Evolutionary conservation across 2,888 invertebrate genomes (phyloP).

Genomic region (Calameuta filiformis): DNA sequence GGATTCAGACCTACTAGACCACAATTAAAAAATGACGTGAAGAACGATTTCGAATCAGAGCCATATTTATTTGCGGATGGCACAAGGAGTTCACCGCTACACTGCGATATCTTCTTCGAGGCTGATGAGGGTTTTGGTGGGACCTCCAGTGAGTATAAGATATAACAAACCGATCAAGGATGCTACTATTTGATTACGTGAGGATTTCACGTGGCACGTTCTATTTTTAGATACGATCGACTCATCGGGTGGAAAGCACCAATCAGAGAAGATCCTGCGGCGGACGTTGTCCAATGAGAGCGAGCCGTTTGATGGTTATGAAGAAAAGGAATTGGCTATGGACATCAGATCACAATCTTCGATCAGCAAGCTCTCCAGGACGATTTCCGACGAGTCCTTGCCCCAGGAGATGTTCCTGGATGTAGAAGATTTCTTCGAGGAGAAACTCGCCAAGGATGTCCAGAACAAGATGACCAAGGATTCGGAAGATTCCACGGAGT

Average conservation of each 20-base stretch:
- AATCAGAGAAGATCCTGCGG: conserved; percentile 35
- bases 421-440: conserved; percentile 39
- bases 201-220: conserved; percentile 2
- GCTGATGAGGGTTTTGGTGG: conserved; percentile 22
- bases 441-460: conserved; percentile 33
- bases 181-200: background rate
- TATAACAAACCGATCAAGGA: background rate
- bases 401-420: conserved; percentile 56
- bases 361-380: conserved; percentile 30
- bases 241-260: background rate
- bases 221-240: background rate
- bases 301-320: conserved; percentile 52
- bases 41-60: conserved; percentile 25
- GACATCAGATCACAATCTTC: conserved; percentile 23
- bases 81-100: conserved; percentile 9
- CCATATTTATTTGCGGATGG: conserved; percentile 18
- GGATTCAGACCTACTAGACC: conserved; percentile 6
- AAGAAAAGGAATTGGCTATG: conserved; percentile 47
- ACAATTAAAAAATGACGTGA: conserved; percentile 8
- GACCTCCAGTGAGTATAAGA: conserved; percentile 18
- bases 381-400: conserved; percentile 61
- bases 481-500: conserved; percentile 17
- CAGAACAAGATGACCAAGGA: conserved; percentile 29
- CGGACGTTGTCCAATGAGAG: conserved; percentile 54
- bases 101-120: conserved; percentile 31